These are phyloP conservation scores for Ctenosaura bakeri DNA, from an alignment of 2,797 vertebrate genomes.

Conservation along the genomic window DNA sequence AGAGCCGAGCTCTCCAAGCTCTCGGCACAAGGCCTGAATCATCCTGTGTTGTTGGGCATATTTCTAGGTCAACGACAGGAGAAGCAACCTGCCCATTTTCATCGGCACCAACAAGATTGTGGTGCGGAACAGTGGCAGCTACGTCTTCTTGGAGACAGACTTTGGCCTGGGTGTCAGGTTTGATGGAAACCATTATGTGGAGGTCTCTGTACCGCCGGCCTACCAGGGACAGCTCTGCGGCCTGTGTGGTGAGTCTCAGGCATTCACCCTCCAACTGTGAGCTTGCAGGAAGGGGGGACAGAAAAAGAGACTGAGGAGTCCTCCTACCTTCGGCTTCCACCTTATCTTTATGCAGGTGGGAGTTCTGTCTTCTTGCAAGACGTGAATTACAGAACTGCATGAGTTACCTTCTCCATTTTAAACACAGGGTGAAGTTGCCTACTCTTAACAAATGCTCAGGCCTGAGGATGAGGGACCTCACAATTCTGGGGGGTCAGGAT, in stretches of 20 bases:
- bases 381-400: too few relatives aligned
- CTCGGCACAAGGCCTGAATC: too few relatives aligned
- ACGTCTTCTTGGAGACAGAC: conserved; percentile 86
- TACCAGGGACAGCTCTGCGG: conserved; percentile 88
- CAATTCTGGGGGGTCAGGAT: neutral
- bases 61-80: conserved; percentile 84
- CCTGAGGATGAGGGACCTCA: neutral
- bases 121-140: conserved; percentile 87
- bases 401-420: neutral
- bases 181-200: conserved; percentile 90
- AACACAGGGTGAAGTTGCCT: too few relatives aligned
- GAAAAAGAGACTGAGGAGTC: too few relatives aligned
- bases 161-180: conserved; percentile 89
- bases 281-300: too few relatives aligned
- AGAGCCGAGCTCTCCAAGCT: neutral
- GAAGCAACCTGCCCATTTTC: conserved; percentile 80
- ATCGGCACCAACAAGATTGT: conserved; percentile 74
- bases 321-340: neutral
- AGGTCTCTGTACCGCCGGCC: conserved; percentile 83
- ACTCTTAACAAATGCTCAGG: neutral
- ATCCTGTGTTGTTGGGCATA: too few relatives aligned
- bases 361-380: too few relatives aligned
- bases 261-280: neutral
- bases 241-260: conserved; percentile 86
- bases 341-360: too few relatives aligned